Percentiles rank a stretch among this genome's conserved stretches.
These are phyloP conservation scores for Agonum fuliginosum DNA, from an alignment of 2,888 invertebrate species.

Conservation along the genomic window DNA sequence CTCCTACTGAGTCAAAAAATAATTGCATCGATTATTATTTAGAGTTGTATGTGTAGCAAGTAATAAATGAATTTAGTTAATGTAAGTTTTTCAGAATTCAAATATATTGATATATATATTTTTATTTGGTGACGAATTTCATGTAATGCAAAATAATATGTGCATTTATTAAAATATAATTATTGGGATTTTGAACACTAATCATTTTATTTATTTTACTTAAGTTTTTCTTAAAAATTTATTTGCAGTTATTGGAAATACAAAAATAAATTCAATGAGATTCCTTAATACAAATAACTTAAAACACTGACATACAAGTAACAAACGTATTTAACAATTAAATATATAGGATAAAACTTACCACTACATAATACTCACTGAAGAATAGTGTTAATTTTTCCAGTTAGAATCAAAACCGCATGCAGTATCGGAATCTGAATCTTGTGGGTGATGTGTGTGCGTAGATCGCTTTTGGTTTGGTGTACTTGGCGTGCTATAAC, in stretches of 20 bases:
- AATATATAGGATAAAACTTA: background rate
- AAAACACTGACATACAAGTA: background rate
- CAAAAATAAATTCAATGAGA: background rate
- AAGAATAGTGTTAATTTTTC: slow-evolving; percentile 67
- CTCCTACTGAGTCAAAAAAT: background rate
- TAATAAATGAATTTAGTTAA: background rate
- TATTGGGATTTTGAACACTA: background rate
- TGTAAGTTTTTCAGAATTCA: slow-evolving; percentile 18
- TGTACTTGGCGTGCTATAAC: slow-evolving; percentile 80
- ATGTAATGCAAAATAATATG: slow-evolving; percentile 28
- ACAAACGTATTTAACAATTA: background rate
- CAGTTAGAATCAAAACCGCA: slow-evolving; percentile 89
- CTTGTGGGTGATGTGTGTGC: slow-evolving; percentile 71
- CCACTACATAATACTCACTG: background rate
- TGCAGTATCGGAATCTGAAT: slow-evolving; percentile 91
- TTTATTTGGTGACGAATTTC: slow-evolving; percentile 33
- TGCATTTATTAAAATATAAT: slow-evolving; percentile 19
- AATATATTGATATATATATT: slow-evolving; percentile 9
- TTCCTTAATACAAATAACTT: slow-evolving; percentile 14
- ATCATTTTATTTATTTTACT: background rate
- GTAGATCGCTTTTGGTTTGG: slow-evolving; percentile 77
- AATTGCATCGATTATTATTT: background rate
- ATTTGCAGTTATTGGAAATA: background rate
- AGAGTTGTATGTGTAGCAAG: slow-evolving; percentile 31
- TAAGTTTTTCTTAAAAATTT: background rate